Conservation (phyloP, 2,113 vertebrate genomes). For the Antigone vipio region DNA sequence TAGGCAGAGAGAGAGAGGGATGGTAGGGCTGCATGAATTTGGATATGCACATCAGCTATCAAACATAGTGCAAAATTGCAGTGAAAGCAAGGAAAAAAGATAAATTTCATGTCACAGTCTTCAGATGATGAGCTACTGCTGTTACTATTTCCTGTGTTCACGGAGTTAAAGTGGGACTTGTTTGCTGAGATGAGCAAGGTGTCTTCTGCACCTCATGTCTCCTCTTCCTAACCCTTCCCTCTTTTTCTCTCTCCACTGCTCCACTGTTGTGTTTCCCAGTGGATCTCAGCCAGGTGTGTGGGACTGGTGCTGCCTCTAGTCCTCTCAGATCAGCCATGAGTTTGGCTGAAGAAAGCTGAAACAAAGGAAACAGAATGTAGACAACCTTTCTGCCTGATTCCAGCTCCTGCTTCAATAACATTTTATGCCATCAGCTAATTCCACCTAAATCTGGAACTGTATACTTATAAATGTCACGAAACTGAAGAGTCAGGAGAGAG, state of each 20-base stretch:
- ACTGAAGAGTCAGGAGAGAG: neutral
- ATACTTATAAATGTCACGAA: neutral
- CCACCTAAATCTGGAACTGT: neutral
- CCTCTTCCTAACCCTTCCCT: neutral
- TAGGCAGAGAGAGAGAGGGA: slow-evolving; percentile 60
- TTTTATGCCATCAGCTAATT: neutral
- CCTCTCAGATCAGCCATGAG: neutral
- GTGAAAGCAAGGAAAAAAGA: slow-evolving; percentile 50
- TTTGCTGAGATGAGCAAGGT: neutral
- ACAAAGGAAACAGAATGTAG: neutral
- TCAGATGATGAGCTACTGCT: slow-evolving; percentile 38
- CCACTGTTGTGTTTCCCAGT: neutral
- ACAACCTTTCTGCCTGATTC: neutral
- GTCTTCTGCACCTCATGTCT: neutral
- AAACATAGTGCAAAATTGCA: slow-evolving; percentile 51
- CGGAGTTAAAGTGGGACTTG: neutral
- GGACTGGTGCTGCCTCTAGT: neutral
- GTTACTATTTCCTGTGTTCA: slow-evolving; percentile 2
- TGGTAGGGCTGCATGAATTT: slow-evolving; percentile 59
- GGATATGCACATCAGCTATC: slow-evolving; percentile 63
- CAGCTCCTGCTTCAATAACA: neutral
- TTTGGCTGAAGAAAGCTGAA: neutral
- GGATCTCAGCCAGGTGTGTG: neutral
- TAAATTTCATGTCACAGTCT: slow-evolving; percentile 37
- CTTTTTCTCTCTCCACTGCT: neutral